Evolutionary conservation across 2,113 vertebrate genomes (phyloP), one percentile per base, ranked within the genome.

Genomic region (Ifrita kowaldi): DNA sequence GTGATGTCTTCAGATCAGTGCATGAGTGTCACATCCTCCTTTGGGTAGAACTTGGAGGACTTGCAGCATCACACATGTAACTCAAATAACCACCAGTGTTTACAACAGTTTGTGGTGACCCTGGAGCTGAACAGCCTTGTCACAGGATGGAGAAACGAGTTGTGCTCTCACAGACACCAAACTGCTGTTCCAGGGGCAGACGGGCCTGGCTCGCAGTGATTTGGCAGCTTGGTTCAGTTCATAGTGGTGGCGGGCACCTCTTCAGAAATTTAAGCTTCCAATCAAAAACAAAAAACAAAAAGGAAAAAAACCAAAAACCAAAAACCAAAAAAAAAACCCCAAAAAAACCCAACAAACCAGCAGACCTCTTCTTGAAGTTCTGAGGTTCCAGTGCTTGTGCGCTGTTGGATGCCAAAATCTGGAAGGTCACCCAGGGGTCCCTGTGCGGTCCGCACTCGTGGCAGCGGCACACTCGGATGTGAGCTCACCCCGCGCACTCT

Each of bases 211-310:
- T 71, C 1, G 0, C 32, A 46, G 30, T 6, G 44, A 19, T 9
- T 2, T 30, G 42, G 27, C 64, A 69, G 67, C 39, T 57, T 37
- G 55, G 59, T 69, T 84, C 26, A 3, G 59, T 62, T 62, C 65
- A 57, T 26, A 12, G 14, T 1, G 2, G 9, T 2, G 6, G 13
- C 0, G 0, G 16, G 35, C 9, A 23, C 30, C n/a, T 69, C 53
- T 49, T 65, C 37, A 14, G 50, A 76, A 87, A 87, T 65, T n/a
- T 28, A 80, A n/a, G n/a, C 20, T 86, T 88, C 49, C 39, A 42
- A 33, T 57, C 7, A 10, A 22, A 42, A n/a, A 13, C 19, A 37
- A 32, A 16, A 20, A 16, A 33, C 13, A 55, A 8, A 9, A 53
- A 9, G 35, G 26, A 24, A 21, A 11, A 33, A 63, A 19, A 37